Percentiles rank a stretch among this genome's conserved stretches.
Conservation (phyloP, 2,888 invertebrate genomes). For the Thereva nobilitata region DNA sequence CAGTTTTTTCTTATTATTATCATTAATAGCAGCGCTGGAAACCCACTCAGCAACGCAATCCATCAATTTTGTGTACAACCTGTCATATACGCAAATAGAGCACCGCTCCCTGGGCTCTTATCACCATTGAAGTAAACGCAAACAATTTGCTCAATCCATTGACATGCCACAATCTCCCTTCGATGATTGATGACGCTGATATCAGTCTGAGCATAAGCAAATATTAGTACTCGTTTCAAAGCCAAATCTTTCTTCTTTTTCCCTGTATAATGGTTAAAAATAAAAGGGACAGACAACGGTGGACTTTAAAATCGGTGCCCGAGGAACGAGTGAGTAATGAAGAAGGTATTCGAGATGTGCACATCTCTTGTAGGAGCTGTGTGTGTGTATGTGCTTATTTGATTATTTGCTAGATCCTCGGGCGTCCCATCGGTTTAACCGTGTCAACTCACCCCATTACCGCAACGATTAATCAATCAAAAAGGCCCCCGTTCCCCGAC, state of each 20-base stretch:
- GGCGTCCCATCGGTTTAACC: no score
- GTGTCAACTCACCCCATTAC: no score
- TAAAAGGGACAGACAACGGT: no score
- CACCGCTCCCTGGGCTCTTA: conserved; percentile 10
- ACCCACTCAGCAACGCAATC: conserved; percentile 11
- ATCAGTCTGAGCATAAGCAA: conserved; percentile 6
- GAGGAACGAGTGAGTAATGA: no score
- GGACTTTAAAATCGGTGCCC: no score
- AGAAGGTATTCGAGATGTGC: no score
- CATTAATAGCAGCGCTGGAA: background rate
- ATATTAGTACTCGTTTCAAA: conserved; percentile 26
- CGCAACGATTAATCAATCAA: conserved; percentile 7
- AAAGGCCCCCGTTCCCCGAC: background rate
- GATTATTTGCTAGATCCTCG: no score
- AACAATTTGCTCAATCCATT: conserved; percentile 35
- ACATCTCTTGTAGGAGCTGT: no score
- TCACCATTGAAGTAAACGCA: conserved; percentile 29
- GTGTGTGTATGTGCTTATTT: no score
- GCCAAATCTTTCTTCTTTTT: no score
- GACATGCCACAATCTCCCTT: conserved; percentile 29
- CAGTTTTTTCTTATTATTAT: no score
- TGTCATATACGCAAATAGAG: conserved; percentile 22
- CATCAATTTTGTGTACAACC: conserved; percentile 24
- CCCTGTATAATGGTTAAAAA: no score
- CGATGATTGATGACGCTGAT: conserved; percentile 31